Evolutionary conservation across 2,797 vertebrate species (phyloP).

Genomic region (Chrosomus eos): DNA sequence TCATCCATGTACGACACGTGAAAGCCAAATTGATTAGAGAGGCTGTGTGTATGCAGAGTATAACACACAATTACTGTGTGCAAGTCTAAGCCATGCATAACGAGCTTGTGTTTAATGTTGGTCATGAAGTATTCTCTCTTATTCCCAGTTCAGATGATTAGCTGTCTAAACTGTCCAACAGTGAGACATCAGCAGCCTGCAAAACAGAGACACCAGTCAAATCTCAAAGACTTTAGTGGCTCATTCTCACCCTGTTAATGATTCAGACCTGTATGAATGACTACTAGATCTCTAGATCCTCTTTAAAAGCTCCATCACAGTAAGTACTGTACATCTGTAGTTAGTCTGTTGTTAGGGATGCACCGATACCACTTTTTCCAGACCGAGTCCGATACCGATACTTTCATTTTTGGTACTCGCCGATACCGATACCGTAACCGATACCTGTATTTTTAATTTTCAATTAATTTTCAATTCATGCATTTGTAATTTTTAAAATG

Average conservation of each 20-base stretch:
- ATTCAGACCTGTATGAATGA: conserved; percentile 16
- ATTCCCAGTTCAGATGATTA: conserved; percentile 30
- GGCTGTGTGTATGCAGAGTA: conserved; percentile 6
- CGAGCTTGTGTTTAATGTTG: conserved; percentile 34
- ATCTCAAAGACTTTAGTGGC: conserved; percentile 17
- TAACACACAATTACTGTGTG: conserved; percentile 4
- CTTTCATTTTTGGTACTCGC: too few relatives aligned
- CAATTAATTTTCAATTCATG: too few relatives aligned
- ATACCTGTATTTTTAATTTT: too few relatives aligned
- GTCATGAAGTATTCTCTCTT: conserved; percentile 28
- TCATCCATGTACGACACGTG: neutral
- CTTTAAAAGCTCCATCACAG: conserved; percentile 32
- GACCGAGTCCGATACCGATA: too few relatives aligned
- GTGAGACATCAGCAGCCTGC: conserved; percentile 17
- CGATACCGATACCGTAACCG: too few relatives aligned
- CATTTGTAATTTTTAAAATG: too few relatives aligned
- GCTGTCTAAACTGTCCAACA: conserved; percentile 26
- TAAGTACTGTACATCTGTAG: conserved; percentile 37
- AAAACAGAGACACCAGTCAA: conserved; percentile 24
- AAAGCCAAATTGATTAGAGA: conserved; percentile 38
- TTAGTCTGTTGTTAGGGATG: conserved; percentile 37
- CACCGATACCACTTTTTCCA: too few relatives aligned
- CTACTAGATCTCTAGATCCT: conserved; percentile 40
- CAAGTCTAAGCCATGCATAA: neutral
- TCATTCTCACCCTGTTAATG: neutral